Evolutionary conservation across 2,113 vertebrate species (phyloP).

Genomic region (Salvator merianae): DNA sequence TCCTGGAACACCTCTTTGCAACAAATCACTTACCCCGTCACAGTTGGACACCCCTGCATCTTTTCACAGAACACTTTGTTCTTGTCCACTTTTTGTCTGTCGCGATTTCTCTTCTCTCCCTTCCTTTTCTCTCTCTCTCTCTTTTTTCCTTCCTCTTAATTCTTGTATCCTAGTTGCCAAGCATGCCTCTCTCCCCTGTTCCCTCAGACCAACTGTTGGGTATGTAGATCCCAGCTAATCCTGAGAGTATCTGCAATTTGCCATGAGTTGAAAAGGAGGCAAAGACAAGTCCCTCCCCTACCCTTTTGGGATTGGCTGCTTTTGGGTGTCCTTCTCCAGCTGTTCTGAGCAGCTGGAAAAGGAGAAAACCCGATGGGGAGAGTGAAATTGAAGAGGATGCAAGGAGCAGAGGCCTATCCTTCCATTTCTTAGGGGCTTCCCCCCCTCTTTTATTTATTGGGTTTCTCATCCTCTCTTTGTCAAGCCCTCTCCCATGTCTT

Average conservation of each 20-base stretch:
- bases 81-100: neutral
- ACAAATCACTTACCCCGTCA: slow-evolving; percentile 14
- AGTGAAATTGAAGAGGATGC: neutral
- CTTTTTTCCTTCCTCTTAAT: neutral
- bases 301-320: slow-evolving; percentile 23
- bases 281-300: slow-evolving; percentile 16
- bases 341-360: slow-evolving; percentile 17
- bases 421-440: neutral
- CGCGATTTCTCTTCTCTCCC: neutral
- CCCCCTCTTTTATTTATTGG: neutral
- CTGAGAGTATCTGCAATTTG: slow-evolving; percentile 21
- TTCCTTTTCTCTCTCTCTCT: neutral
- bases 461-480: neutral
- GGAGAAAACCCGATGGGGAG: neutral
- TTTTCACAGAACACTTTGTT: neutral
- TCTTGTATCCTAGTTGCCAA: neutral
- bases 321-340: slow-evolving; percentile 22
- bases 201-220: slow-evolving; percentile 11
- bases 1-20: neutral
- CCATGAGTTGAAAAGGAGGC: slow-evolving; percentile 24
- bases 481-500: neutral
- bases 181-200: neutral
- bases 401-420: neutral
- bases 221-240: slow-evolving; percentile 23
- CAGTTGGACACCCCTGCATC: neutral